Base-by-base conservation (phyloP, 2,888 invertebrate species). In the Galerucella nymphaeae region DNA sequence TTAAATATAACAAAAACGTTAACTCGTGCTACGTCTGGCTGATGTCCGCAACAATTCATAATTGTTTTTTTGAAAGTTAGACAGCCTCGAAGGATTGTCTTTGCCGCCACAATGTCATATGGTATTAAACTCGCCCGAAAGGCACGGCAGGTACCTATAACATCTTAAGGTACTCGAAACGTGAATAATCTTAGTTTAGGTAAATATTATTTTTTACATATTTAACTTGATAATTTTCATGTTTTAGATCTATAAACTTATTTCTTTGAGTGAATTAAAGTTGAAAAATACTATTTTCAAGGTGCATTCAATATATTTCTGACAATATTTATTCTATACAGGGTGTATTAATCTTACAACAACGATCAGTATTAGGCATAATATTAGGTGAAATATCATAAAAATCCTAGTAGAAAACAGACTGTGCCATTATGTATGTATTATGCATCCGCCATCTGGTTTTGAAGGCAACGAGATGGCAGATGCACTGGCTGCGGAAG, bases 41-140 rank as follows among this genome's bases (percentile, higher is more conserved):
- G 55, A 70, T 70, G 57, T 57, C 45, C 53, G 55, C 63, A 70
- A 57, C 63, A 63, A 70, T 70, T 64, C 45, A 64, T 63, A 70
- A 63, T 70, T 59, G 53, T 71, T 66, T 71, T 62, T 62, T 72
- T 18, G 42, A 41, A 69, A 69, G 18, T 45, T 58, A 59, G 65
- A 45, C 65, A 69, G 72, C 68, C 30, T 59, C 30, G 30, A 30
- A 72, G 53, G 64, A 69, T 69, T 68, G 58, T 58, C 69, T 72
- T 72, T 72, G 64, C 63, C 64, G 67, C 59, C 59, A 59, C 71
- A 57, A 70, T 73, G 79, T 79, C 80, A 80, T 79, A 74, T 77
- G 80, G 79, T 76, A 78, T 75, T 55, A 75, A 59, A 75, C 62
- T 78, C 76, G 78, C 79, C 77, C 77, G 77, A 76, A 75, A 76